Evolutionary conservation across 1,140 invertebrate genomes (phyloP).

Genomic region (Teleopsis dalmanni): DNA sequence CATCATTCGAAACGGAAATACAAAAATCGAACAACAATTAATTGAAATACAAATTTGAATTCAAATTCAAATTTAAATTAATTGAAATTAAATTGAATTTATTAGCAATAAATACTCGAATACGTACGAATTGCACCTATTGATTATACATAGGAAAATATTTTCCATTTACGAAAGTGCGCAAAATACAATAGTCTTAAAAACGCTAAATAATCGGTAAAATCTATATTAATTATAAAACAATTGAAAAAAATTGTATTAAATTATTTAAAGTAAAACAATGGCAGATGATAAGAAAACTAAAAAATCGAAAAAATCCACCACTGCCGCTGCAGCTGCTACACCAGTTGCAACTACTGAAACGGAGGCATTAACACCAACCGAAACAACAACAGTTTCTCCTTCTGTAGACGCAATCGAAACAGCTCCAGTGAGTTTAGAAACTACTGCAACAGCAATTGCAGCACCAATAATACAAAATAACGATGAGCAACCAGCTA

Average conservation of each 20-base stretch:
- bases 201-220: neutral
- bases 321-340: neutral
- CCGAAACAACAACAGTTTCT: conserved; percentile 13
- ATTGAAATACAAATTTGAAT: conserved; percentile 5
- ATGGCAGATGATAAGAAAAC: conserved; percentile 42
- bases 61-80: neutral
- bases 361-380: neutral
- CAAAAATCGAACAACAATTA: neutral
- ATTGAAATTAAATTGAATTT: neutral
- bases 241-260: conserved; percentile 1
- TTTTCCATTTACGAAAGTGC: too few species aligned
- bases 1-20: neutral
- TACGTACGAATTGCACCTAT: too few species aligned
- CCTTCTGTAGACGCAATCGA: conserved; percentile 11
- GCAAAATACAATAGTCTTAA: too few species aligned
- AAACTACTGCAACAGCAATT: conserved; percentile 9
- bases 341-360: neutral
- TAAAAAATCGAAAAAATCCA: conserved; percentile 38
- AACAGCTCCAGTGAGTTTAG: conserved; percentile 6
- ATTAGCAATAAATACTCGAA: too few species aligned
- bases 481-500: conserved; percentile 3
- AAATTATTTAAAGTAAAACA: too few species aligned
- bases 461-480: neutral
- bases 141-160: too few species aligned
- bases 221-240: neutral